These are phyloP conservation scores for Hypotaenidia philippensis DNA, from an alignment of 2,797 vertebrate species.

Conservation along the genomic window DNA sequence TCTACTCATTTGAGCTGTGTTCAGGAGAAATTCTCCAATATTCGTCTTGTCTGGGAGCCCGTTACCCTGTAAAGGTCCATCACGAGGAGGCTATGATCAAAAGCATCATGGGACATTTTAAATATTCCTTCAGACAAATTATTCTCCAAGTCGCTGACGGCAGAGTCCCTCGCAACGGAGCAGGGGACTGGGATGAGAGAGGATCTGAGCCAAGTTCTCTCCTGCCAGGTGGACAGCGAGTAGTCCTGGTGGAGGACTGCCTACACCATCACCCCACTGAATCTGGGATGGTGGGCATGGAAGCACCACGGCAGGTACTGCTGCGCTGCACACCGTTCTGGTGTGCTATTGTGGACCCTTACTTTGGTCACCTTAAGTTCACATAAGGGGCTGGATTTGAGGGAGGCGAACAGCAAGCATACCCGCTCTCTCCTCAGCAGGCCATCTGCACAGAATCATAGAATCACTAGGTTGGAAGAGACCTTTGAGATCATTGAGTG, in stretches of 20 bases:
- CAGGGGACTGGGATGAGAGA: neutral
- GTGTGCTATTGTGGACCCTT: neutral
- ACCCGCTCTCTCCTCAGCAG: neutral
- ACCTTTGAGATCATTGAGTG: no score
- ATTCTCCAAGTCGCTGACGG: neutral
- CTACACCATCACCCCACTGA: accelerated
- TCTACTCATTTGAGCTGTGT: slow-evolving; percentile 49
- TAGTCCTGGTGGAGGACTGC: accelerated
- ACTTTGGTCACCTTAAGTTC: neutral
- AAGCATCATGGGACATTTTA: neutral
- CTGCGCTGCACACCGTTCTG: neutral
- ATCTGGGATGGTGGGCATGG: accelerated
- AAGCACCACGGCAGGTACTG: neutral
- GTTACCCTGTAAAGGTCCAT: neutral
- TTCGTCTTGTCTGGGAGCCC: neutral
- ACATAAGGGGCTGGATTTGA: neutral
- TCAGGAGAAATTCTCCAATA: slow-evolving; percentile 22
- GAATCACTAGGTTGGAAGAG: no score
- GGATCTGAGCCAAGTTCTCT: neutral
- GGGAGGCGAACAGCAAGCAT: neutral
- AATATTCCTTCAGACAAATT: neutral
- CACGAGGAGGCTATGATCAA: neutral
- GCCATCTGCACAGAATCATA: neutral
- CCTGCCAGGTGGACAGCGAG: neutral
- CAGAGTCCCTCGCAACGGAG: neutral